Evolutionary conservation across 2,888 invertebrate genomes (phyloP), one percentile per base, ranked within the genome.

Genomic region (Zaprionus obscuricornis): DNA sequence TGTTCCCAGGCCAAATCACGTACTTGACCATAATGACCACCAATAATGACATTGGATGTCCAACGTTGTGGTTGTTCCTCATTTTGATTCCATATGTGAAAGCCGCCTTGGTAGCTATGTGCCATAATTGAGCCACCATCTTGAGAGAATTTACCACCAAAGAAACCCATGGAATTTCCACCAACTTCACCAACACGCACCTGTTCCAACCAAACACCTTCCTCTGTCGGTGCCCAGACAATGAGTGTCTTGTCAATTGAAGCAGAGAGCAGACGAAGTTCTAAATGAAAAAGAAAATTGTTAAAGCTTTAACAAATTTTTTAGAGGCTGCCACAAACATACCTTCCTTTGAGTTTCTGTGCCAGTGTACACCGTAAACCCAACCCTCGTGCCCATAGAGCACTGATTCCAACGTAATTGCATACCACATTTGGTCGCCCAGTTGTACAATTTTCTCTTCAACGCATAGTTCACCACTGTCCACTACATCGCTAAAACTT

Each of bases 201-300:
- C 46, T 92, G 92, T 86, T 97, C 98, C 57, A 94, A 91, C 98
- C 98, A 98, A 37, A 96, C 91, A 37, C 92, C 91, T 13, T 92
- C 91, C 2, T 90, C 85, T 1, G 93, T 94, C 75, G 94, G 93
- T 8, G 88, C 78, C 98, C 98, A 98, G 17, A 98, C 92, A 26
- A 98, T 95, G 86, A 98, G 93, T 0, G 96, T 96, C 88, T 98
- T 98, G 90, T 98, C 98, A 83, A 98, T 93, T 0, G 98, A 98
- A 1, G 96, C 94, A 0, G 98, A 97, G 0, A 98, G 91, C 2
- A 98, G 91, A 24, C 93, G 92, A 73, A 92, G 89, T 0, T 76
- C 88, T 72, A 26, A 4, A 43, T 34, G 1, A 7, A 7, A 29
- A 6, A 17, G 0, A 17, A n/a, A n/a, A n/a, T n/a, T n/a, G n/a